Conservation (phyloP, 1,140 invertebrate genomes). For the Drosophila tsacasi region DNA sequence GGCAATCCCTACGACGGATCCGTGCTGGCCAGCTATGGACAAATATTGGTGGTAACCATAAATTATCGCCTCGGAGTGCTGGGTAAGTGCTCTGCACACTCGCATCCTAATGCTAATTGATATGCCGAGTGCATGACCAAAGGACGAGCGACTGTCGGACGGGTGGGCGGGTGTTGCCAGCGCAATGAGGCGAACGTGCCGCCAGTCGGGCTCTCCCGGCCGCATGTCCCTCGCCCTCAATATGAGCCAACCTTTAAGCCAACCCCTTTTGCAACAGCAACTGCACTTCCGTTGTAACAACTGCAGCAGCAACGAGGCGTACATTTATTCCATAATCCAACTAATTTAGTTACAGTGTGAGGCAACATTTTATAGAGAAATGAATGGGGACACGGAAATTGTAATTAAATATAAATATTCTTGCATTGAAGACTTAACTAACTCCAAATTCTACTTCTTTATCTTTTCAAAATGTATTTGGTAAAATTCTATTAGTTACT, state of each 20-base stretch:
- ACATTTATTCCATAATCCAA: slow-evolving; percentile 69
- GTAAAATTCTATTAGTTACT: neutral
- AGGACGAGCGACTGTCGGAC: slow-evolving; percentile 12
- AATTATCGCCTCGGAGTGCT: slow-evolving; percentile 98
- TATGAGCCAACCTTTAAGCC: slow-evolving; percentile 44
- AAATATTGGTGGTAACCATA: slow-evolving; percentile 97
- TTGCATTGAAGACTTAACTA: neutral
- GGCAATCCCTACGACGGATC: slow-evolving; percentile 98
- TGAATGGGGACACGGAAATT: neutral
- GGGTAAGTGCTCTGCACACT: slow-evolving; percentile 89
- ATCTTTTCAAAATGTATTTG: neutral
- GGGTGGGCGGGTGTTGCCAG: slow-evolving; percentile 15
- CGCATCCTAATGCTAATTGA: slow-evolving; percentile 77
- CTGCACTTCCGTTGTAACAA: slow-evolving; percentile 55
- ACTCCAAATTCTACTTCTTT: neutral
- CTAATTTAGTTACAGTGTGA: slow-evolving; percentile 60
- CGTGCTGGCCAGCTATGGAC: slow-evolving; percentile 95
- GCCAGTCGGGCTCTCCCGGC: slow-evolving; percentile 2
- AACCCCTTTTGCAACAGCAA: slow-evolving; percentile 44
- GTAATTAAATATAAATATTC: neutral
- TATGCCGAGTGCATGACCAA: slow-evolving; percentile 61
- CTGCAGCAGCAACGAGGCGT: slow-evolving; percentile 40
- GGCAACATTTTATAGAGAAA: neutral
- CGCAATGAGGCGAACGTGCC: slow-evolving; percentile 64
- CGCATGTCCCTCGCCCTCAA: slow-evolving; percentile 1